Conservation (phyloP, 2,797 vertebrate genomes). For the Mormyrus proboscirostris region DNA sequence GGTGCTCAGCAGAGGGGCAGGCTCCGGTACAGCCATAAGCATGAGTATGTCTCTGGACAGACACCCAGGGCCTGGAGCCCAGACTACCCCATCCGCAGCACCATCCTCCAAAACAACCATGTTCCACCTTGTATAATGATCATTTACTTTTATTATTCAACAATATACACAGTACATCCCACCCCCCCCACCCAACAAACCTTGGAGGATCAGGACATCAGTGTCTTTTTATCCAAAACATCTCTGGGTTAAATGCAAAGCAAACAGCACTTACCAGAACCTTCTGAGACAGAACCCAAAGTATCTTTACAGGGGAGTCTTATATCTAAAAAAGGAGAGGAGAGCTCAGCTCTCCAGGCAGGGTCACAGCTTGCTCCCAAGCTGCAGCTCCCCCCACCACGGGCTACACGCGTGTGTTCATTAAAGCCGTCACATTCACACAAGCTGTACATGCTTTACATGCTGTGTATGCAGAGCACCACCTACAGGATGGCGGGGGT, state of each 20-base stretch:
- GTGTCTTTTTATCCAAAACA: neutral
- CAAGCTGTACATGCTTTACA: neutral
- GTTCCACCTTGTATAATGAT: neutral
- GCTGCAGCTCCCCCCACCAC: neutral
- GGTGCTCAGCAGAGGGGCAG: neutral
- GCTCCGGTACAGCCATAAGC: neutral
- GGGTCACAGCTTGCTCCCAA: neutral
- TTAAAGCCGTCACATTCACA: neutral
- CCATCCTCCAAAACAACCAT: neutral
- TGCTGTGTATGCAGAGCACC: neutral
- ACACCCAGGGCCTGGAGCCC: neutral
- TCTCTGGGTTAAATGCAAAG: neutral
- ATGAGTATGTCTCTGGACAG: neutral
- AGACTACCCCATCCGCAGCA: neutral
- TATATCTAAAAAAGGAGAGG: neutral
- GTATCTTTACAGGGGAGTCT: neutral
- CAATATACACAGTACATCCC: constrained; percentile 1
- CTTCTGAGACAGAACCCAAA: neutral
- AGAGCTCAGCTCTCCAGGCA: neutral
- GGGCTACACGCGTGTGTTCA: neutral
- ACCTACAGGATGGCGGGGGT: neutral
- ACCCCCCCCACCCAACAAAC: neutral
- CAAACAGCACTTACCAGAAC: neutral
- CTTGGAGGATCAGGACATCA: neutral
- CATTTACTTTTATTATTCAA: constrained; percentile 1